Conservation (phyloP, 1,140 invertebrate species). For the Meteorus sp. region DNA sequence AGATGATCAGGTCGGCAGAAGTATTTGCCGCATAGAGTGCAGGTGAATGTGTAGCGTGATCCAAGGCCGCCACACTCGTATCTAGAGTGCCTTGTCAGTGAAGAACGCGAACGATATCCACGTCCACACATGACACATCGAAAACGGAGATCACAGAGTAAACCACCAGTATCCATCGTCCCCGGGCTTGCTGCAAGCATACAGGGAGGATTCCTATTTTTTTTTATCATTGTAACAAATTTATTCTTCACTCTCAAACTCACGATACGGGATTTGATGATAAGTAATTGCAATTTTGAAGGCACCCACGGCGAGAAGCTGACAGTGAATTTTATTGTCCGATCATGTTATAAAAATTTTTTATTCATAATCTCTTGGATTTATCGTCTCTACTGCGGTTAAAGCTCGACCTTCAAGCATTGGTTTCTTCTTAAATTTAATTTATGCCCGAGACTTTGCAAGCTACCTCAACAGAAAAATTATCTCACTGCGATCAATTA, state of each 20-base stretch:
- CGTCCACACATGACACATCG: constrained; percentile 61
- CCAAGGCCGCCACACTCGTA: constrained; percentile 58
- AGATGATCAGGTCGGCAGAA: constrained; percentile 58
- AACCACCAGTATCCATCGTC: constrained; percentile 37
- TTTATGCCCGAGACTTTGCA: constrained; percentile 8
- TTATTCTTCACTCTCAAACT: not conserved
- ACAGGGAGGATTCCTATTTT: constrained; percentile 46
- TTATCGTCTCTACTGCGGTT: constrained; percentile 2
- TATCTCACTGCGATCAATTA: not conserved
- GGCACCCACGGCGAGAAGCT: not conserved
- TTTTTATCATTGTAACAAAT: not conserved
- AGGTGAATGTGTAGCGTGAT: constrained; percentile 57
- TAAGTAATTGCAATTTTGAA: not conserved
- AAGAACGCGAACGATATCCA: constrained; percentile 54
- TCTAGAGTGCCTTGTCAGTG: constrained; percentile 57
- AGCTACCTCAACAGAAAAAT: constrained; percentile 11
- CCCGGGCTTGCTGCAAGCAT: constrained; percentile 53
- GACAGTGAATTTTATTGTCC: not conserved
- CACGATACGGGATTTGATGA: not conserved
- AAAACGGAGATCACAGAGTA: constrained; percentile 47
- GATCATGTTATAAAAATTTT: not conserved
- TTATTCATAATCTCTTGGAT: not conserved
- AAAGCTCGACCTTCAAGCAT: constrained; percentile 28
- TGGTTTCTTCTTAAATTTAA: constrained; percentile 11
- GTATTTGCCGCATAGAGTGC: constrained; percentile 57